Base-by-base conservation (phyloP, 2,113 vertebrate genomes). In the Siniperca chuatsi region DNA sequence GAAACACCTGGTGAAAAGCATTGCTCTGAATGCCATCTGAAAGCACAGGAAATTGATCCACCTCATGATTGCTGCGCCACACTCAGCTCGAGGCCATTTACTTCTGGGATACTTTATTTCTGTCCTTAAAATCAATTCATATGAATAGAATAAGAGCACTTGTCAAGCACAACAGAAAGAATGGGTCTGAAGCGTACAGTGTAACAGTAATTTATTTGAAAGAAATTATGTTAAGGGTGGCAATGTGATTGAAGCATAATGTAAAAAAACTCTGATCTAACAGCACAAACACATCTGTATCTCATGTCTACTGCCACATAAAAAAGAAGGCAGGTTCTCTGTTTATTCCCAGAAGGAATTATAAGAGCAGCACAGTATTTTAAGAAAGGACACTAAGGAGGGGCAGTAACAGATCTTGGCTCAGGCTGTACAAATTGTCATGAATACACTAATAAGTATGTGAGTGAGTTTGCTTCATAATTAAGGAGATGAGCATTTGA, bases 41-140 rank as follows among this genome's bases (percentile, higher is more conserved):
- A 48, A 65, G 54, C 33, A 46, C 25, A 54, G 60, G 58, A 67
- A 75, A 88, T 79, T 50, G 62, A 77, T 79, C 61, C 48, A 42
- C 65, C 25, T 33, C 21, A 50, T 83, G 2, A 76, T 18, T 66
- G 58, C 11, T 15, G 52, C 60, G 2, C 25, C 3, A 7, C 4
- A 0, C 66, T 62, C 9, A 55, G 15, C 40, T 50, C 16, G 57
- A 61, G 12, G 60, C 29, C 48, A 46, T 69, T 83, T 74, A 50
- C 29, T 21, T 37, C 10, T 61, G 4, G 13, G 29, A 66, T 23
- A 37, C 42, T 52, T 67, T 0, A 21, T 35, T 52, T 57, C 66
- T 68, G 29, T 62, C 60, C 35, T 55, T 25, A 60, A 81, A 79
- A 72, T 72, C 37, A 69, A n/a, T 62, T n/a, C 2, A 20, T 46